Evolutionary conservation across 2,888 invertebrate genomes (phyloP).

Genomic region (Latrodectus elegans): DNA sequence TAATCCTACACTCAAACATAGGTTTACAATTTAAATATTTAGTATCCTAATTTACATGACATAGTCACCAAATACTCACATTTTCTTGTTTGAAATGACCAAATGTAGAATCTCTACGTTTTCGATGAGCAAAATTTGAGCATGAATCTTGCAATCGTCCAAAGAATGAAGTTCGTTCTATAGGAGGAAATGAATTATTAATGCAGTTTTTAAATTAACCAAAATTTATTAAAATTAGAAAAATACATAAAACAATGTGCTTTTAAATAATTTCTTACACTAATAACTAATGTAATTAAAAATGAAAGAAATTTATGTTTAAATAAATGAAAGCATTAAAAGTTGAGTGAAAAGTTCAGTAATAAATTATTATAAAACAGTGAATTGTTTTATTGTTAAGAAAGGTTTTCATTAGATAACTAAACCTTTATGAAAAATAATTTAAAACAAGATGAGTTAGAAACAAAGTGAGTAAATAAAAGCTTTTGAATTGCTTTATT

Average conservation of each 20-base stretch:
- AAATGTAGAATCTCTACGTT: constrained; percentile 49
- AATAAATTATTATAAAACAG: too few species aligned
- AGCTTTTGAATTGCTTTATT: too few species aligned
- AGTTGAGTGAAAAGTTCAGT: too few species aligned
- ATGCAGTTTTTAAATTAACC: background rate
- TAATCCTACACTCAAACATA: background rate
- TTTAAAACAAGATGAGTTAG: too few species aligned
- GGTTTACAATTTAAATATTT: background rate
- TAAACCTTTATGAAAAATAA: too few species aligned
- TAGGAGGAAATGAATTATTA: background rate
- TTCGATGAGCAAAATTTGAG: constrained; percentile 56
- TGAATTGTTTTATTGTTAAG: too few species aligned
- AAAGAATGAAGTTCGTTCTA: constrained; percentile 53
- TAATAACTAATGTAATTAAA: too few species aligned
- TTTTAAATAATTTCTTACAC: background rate
- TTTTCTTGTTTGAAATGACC: constrained; percentile 55
- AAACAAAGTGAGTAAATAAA: too few species aligned
- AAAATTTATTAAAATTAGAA: background rate
- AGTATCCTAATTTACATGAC: background rate
- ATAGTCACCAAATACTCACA: constrained; percentile 17
- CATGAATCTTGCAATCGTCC: constrained; percentile 55
- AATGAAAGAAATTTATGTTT: too few species aligned
- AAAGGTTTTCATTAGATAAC: too few species aligned
- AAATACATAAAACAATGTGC: background rate
- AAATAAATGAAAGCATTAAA: too few species aligned